phyloP scores from a whole-genome alignment of 2,888 invertebrate genomes.

The Rhyacophila evoluta region DNA sequence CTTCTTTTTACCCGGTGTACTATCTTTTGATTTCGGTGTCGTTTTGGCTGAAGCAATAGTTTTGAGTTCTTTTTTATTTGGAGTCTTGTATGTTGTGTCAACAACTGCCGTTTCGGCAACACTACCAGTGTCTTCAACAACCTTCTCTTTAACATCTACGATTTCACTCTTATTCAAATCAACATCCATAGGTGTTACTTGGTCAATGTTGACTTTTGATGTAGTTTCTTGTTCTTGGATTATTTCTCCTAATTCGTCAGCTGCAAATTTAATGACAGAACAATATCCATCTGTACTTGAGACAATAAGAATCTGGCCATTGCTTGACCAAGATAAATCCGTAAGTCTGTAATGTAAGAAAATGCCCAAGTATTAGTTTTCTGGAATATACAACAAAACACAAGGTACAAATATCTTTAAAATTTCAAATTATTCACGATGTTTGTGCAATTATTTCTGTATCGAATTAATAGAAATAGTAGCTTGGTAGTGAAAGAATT shows the following conservation, averaged over 20 bases:
- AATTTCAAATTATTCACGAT: no score
- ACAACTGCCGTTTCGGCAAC: neutral
- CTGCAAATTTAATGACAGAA: conserved; percentile 82
- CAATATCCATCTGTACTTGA: conserved; percentile 94
- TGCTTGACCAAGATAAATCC: conserved; percentile 88
- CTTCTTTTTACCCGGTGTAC: conserved; percentile 56
- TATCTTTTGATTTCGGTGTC: conserved; percentile 55
- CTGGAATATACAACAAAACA: no score
- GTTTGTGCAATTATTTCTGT: no score
- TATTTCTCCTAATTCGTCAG: conserved; percentile 76
- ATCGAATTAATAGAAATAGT: no score
- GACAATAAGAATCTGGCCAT: conserved; percentile 80
- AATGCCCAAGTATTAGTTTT: no score
- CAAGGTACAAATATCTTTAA: no score
- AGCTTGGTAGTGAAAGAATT: neutral
- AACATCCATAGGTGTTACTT: conserved; percentile 28
- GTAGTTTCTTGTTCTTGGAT: conserved; percentile 6
- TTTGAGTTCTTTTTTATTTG: conserved; percentile 30
- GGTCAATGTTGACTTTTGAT: conserved; percentile 24
- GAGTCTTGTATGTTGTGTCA: conserved; percentile 22
- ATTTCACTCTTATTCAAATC: conserved; percentile 46
- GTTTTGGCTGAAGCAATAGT: conserved; percentile 52
- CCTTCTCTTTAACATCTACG: conserved; percentile 41
- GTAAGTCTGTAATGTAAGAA: conserved; percentile 70
- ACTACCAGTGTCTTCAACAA: conserved; percentile 6